A percentile compares a stretch with the other conserved stretches of the same genome.
Conservation (phyloP, 2,888 invertebrate genomes). For the Cephus pygmeus region DNA sequence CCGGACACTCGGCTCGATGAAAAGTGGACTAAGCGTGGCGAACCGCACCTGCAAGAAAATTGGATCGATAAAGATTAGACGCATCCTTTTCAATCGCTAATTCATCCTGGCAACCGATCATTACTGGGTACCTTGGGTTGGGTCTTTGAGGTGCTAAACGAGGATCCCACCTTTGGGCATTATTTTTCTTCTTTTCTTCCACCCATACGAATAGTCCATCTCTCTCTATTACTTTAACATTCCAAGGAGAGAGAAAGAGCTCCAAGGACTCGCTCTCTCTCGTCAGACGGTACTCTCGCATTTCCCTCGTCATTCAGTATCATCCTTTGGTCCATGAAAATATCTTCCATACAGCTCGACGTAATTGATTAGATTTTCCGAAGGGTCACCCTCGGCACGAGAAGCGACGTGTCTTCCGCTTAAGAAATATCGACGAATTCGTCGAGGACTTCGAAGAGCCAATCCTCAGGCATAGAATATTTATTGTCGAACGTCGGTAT, state of each 20-base stretch:
- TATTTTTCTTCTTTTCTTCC: slow-evolving; percentile 16
- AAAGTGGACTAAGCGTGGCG: not conserved
- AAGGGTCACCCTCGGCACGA: not conserved
- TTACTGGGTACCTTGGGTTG: slow-evolving; percentile 24
- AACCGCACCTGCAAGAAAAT: slow-evolving; percentile 42
- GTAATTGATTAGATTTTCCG: not conserved
- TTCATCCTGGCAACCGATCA: slow-evolving; percentile 39
- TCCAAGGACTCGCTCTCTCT: not conserved
- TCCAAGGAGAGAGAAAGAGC: not conserved
- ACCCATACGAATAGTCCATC: slow-evolving; percentile 6
- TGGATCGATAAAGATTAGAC: slow-evolving; percentile 34
- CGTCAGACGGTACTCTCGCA: not conserved
- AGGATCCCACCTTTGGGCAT: slow-evolving; percentile 1
- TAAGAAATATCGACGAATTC: not conserved
- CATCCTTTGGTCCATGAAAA: not conserved
- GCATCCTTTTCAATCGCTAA: slow-evolving; percentile 45
- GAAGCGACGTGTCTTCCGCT: not conserved
- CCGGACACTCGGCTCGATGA: not conserved
- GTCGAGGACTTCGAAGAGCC: not conserved
- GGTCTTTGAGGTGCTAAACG: slow-evolving; percentile 5
- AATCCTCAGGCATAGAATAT: not conserved
- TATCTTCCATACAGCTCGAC: not conserved
- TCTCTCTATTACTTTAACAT: no score
- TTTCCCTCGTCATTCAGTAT: not conserved
- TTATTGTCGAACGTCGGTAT: not conserved